Evolutionary conservation across 2,888 invertebrate genomes (phyloP).

Genomic region (Drosophila incognita): DNA sequence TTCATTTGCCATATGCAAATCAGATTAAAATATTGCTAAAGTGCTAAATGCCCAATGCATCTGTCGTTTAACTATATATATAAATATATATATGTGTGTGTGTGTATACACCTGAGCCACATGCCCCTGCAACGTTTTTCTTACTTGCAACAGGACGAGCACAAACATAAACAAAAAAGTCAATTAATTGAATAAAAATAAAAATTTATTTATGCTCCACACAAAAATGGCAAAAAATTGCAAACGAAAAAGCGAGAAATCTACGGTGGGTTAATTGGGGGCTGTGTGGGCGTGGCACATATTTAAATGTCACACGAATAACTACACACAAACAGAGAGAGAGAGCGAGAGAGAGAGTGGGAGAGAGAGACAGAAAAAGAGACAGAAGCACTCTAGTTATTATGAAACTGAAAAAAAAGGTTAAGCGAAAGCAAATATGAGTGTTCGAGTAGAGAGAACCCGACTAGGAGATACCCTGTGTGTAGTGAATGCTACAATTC

Average conservation of each 20-base stretch:
- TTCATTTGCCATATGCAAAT: slow-evolving; percentile 48
- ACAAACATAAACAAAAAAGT: slow-evolving; percentile 61
- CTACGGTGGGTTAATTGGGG: slow-evolving; percentile 40
- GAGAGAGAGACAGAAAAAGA: background rate
- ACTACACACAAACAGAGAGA: slow-evolving; percentile 10
- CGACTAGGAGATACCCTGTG: background rate
- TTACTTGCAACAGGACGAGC: slow-evolving; percentile 20
- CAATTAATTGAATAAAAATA: slow-evolving; percentile 73
- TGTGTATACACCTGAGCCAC: slow-evolving; percentile 6
- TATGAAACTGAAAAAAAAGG: slow-evolving; percentile 22
- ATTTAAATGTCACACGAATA: slow-evolving; percentile 55
- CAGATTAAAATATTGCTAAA: slow-evolving; percentile 58
- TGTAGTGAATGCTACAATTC: background rate
- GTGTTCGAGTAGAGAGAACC: background rate
- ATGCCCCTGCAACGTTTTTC: background rate
- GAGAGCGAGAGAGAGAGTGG: background rate
- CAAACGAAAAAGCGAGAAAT: slow-evolving; percentile 16
- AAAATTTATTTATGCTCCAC: slow-evolving; percentile 42
- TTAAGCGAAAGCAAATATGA: slow-evolving; percentile 8
- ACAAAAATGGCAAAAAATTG: slow-evolving; percentile 14
- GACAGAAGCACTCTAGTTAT: slow-evolving; percentile 13
- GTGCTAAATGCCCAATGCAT: slow-evolving; percentile 49
- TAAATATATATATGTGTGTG: rapidly evolving
- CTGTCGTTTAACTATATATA: slow-evolving; percentile 13
- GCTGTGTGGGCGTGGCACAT: slow-evolving; percentile 33